Evolutionary conservation across 2,797 vertebrate genomes (phyloP).

Genomic region (Gymnothorax javanicus): DNA sequence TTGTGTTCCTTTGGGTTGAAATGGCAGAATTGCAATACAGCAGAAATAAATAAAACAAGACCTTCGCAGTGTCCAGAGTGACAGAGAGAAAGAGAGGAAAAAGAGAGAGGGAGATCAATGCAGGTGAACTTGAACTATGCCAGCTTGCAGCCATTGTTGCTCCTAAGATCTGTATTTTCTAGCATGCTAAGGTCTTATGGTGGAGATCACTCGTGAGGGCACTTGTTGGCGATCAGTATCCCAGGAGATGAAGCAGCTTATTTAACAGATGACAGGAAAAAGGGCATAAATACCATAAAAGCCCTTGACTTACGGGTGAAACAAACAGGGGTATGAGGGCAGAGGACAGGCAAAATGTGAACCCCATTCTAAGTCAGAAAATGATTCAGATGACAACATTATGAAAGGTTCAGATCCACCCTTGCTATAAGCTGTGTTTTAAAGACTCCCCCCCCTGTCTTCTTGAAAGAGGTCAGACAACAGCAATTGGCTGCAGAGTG

Average conservation of each 20-base stretch:
- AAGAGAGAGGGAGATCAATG: slow-evolving; percentile 32
- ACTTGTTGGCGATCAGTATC: slow-evolving; percentile 33
- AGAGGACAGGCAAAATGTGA: not conserved
- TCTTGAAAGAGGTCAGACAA: too few relatives aligned
- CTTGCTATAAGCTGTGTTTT: too few relatives aligned
- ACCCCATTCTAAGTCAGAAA: not conserved
- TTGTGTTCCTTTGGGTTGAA: not conserved
- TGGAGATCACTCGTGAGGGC: slow-evolving; percentile 29
- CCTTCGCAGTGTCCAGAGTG: not conserved
- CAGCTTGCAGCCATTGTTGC: slow-evolving; percentile 22
- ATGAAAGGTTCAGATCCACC: too few relatives aligned
- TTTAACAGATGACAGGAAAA: not conserved
- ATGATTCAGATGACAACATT: too few relatives aligned
- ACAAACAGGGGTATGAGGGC: not conserved
- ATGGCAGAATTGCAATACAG: not conserved
- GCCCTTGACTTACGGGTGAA: not conserved
- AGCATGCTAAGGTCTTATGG: slow-evolving; percentile 13
- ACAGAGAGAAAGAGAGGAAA: not conserved
- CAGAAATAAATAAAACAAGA: not conserved
- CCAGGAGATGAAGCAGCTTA: slow-evolving; percentile 17
- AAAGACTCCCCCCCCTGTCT: too few relatives aligned
- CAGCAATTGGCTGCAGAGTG: too few relatives aligned
- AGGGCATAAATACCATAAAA: not conserved
- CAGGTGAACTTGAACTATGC: slow-evolving; percentile 36
- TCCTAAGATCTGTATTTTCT: slow-evolving; percentile 35